Base-by-base conservation (phyloP, 1,140 invertebrate species). In the Papilio machaon region DNA sequence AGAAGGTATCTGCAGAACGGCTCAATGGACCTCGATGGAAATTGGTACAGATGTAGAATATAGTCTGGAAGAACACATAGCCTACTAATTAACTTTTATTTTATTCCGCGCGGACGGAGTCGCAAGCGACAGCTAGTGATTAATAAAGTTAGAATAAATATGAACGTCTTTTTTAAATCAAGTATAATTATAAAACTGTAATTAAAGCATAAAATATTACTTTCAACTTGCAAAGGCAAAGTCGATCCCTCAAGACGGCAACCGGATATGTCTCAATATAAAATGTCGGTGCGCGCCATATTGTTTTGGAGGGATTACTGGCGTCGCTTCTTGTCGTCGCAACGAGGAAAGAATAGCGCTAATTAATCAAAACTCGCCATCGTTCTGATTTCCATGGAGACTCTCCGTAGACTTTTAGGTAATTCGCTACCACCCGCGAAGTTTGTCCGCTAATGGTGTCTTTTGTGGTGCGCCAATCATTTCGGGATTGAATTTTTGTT, bases 341-440 rank as follows among this genome's bases (percentile, higher is more conserved):
- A 80, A 80, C 85, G 89, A 82, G 86, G 86, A 93, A 94, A 94
- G 92, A 94, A 94, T 94, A 85, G 89, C 88, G 89, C 91, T 93
- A 94, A 94, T 94, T 94, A 94, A 94, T 94, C 91, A 94, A 91
- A 93, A 92, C 89, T 92, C 89, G 89, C 89, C 88, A 91, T 89
- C 91, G 84, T 43, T 82, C 85, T 93, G 91, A 94, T 94, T 94
- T 93, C 92, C 92, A 92, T 91, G 86, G 92, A 93, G 92, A 92
- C 88, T 89, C 86, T 87, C 82, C 85, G 87, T 87, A 81, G 83
- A 86, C 81, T 88, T 86, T 83, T 82, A 82, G 81, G 81, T 81
- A 79, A 82, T 79, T 78, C 77, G 17, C 52, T 73, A 90, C 91
- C 91, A 81, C 92, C 91, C 89, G 86, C 82, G 79, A 89, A 91